Evolutionary conservation across 1,140 invertebrate species (phyloP), one percentile per base, ranked within the genome.

Genomic region (Aphelenchoides avenae): DNA sequence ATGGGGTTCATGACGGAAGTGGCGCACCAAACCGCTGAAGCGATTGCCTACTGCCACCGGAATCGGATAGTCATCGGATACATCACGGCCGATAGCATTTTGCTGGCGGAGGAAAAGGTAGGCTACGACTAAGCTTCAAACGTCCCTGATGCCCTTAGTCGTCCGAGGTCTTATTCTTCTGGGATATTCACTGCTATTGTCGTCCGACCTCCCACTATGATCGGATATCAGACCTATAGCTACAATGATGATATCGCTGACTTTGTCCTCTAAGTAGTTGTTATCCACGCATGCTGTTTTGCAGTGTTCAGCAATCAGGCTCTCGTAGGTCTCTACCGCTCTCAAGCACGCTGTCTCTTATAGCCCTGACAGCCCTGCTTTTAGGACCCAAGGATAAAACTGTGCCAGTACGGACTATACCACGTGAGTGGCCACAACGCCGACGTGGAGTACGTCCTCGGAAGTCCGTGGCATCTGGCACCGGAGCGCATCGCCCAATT

Each of bases 51-150:
- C 29, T 68, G 64, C 34, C 62, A 65, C 51, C 42, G 53, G 18
- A 62, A 65, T 36, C 33, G 37, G 11, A 18, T 65, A 18, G 36
- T 65, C 29, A 31, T 65, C 1, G 62, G 62, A 37, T 41, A 36
- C 1, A n/a, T 65, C 36, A 34, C 73, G 24, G 54, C 57, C 18
- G 64, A 57, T 18, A 71, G 76, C 30, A 44, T 76, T 34, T 31
- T 76, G 5, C 46, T 73, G 3, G 41, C 58, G 29, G 60, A 63
- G 30, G 50, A 52, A 9, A 61, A 73, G 37, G 52, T 70, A 13
- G 52, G 34, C 18, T 41, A 37, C 2, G 29, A 56, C 29, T 53
- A 22, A 26, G 27, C 26, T 40, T 53, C 15, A 53, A 53, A 48
- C 41, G 43, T 26, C 50, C 52, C 13, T 46, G 50, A 13, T n/a